A percentile compares a stretch with the other conserved stretches of the same genome.
Evolutionary conservation across 2,888 invertebrate species (phyloP).

Genomic region (Imbricaverruca yamaguchii): DNA sequence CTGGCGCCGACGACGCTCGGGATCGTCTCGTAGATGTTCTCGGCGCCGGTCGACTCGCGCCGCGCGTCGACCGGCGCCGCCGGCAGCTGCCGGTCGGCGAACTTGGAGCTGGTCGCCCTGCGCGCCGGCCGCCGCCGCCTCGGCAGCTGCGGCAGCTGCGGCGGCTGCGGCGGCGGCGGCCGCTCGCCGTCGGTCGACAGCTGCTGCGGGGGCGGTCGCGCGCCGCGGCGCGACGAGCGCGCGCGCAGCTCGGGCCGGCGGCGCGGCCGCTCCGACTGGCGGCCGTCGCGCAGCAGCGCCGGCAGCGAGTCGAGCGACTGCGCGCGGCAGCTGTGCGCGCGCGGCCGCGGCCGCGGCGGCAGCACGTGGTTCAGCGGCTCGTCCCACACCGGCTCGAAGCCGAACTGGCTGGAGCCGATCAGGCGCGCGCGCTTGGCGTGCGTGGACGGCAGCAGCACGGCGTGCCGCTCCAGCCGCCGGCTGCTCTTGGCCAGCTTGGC

Average conservation of each 20-base stretch:
- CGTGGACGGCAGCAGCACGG: conserved; percentile 82
- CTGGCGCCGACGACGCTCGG: conserved; percentile 59
- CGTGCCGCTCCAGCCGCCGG: conserved; percentile 71
- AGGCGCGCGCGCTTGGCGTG: conserved; percentile 83
- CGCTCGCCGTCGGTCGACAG: conserved; percentile 15
- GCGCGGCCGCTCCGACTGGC: conserved; percentile 65
- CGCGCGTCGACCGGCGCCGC: conserved; percentile 65
- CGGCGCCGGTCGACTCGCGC: conserved; percentile 61
- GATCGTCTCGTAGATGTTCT: conserved; percentile 58
- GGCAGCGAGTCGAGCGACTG: conserved; percentile 76
- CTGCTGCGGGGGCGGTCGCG: conserved; percentile 50
- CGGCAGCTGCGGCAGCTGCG: neutral
- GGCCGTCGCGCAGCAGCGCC: conserved; percentile 48
- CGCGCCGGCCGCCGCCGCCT: too few species aligned
- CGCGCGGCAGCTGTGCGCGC: conserved; percentile 83
- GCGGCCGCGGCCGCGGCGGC: conserved; percentile 17
- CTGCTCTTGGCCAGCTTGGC: conserved; percentile 40
- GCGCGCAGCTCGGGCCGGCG: conserved; percentile 90
- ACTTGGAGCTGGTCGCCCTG: conserved; percentile 24
- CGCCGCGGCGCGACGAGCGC: conserved; percentile 73
- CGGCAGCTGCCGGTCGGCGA: conserved; percentile 37
- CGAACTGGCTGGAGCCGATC: conserved; percentile 84
- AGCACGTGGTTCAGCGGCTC: conserved; percentile 77
- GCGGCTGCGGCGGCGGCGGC: neutral
- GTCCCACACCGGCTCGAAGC: conserved; percentile 75